phyloP scores from a whole-genome alignment of 2,888 invertebrate species.

The Lacanobia oleracea region DNA sequence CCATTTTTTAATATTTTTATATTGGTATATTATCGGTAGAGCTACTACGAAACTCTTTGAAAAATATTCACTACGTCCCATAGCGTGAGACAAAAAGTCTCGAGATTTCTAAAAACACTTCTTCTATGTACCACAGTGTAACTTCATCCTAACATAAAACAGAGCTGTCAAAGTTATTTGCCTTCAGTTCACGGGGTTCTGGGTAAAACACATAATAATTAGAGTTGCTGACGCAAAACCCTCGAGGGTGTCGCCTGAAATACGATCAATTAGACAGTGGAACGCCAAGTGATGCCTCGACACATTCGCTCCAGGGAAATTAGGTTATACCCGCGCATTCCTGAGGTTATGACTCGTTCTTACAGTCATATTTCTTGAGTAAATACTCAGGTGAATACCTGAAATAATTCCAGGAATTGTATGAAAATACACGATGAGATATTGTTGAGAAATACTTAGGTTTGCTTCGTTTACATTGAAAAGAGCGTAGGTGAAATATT shows the following conservation, averaged over 20 bases:
- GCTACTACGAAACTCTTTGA: too few relatives aligned
- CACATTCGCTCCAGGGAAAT: constrained; percentile 71
- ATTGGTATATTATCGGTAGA: neutral
- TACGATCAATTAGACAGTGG: constrained; percentile 79
- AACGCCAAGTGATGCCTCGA: constrained; percentile 66
- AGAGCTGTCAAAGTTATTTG: constrained; percentile 55
- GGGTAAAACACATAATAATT: constrained; percentile 66
- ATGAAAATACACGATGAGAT: constrained; percentile 6
- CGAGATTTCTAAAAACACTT: neutral
- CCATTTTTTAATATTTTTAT: neutral
- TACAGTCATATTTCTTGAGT: constrained; percentile 46
- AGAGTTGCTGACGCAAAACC: constrained; percentile 63
- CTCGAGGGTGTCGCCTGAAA: constrained; percentile 72
- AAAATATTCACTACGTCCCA: too few relatives aligned
- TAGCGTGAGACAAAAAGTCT: too few relatives aligned
- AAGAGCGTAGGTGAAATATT: neutral
- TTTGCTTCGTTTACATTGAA: neutral
- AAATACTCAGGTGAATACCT: constrained; percentile 28
- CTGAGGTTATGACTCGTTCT: constrained; percentile 49
- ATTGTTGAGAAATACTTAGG: neutral
- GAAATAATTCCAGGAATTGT: constrained; percentile 18
- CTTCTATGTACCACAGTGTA: constrained; percentile 21
- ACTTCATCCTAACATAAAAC: constrained; percentile 35
- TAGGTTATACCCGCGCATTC: constrained; percentile 63
- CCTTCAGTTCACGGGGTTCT: constrained; percentile 49